Evolutionary conservation across 2,797 vertebrate species (phyloP).

Genomic region (Clarias pachynema): DNA sequence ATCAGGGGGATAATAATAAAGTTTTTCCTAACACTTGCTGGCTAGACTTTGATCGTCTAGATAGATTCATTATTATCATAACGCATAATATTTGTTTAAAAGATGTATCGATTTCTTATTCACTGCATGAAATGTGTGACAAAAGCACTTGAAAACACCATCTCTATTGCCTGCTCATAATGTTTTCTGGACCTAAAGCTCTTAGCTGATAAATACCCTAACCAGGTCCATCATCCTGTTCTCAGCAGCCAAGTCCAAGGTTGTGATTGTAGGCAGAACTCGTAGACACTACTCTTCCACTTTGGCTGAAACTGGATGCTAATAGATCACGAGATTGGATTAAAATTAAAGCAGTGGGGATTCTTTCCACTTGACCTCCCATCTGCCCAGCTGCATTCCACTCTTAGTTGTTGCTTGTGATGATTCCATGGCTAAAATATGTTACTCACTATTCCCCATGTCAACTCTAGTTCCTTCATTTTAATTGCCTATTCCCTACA

Average conservation of each 20-base stretch:
- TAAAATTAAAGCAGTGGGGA: background rate
- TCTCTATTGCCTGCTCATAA: conserved; percentile 32
- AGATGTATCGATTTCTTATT: conserved; percentile 5
- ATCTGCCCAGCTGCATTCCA: background rate
- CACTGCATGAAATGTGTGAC: conserved; percentile 6
- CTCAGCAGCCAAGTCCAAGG: conserved; percentile 44
- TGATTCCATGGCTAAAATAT: conserved; percentile 21
- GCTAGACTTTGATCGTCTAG: background rate
- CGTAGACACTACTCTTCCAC: conserved; percentile 43
- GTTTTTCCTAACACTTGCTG: background rate
- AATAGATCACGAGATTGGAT: conserved; percentile 18
- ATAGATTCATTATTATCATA: background rate
- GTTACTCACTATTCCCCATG: conserved; percentile 15
- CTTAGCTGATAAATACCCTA: conserved; percentile 52
- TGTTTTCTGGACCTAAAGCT: conserved; percentile 59
- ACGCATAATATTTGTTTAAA: background rate
- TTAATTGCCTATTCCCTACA: background rate
- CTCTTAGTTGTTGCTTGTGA: background rate
- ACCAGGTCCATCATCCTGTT: conserved; percentile 61
- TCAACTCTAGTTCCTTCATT: conserved; percentile 4
- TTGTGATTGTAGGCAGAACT: conserved; percentile 56
- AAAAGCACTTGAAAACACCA: background rate
- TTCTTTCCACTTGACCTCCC: background rate
- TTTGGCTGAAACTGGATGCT: conserved; percentile 20
- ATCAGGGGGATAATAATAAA: background rate